phyloP scores from a whole-genome alignment of 2,797 vertebrate genomes.

The Scyliorhinus canicula region DNA sequence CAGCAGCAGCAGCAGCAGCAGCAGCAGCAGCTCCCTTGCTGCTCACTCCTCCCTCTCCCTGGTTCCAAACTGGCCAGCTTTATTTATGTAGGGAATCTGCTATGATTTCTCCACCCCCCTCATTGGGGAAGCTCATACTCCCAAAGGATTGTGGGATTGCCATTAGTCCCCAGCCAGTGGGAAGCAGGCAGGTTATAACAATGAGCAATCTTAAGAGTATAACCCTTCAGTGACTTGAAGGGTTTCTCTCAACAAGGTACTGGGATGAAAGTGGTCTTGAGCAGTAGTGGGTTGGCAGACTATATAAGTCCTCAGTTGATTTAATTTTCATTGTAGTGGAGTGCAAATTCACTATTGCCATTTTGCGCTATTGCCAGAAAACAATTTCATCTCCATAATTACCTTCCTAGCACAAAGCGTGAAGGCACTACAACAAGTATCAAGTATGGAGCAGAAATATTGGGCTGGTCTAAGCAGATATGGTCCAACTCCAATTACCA shows the following conservation, averaged over 20 bases:
- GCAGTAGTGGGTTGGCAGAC: not conserved
- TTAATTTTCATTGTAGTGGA: not conserved
- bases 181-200: no score
- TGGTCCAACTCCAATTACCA: not conserved
- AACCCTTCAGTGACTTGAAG: not conserved
- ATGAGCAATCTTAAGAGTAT: no score
- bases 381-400: not conserved
- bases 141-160: no score
- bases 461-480: not conserved
- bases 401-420: not conserved
- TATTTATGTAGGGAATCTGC: no score
- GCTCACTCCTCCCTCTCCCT: no score
- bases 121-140: no score
- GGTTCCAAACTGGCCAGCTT: no score
- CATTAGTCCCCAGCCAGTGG: no score
- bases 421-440: no score
- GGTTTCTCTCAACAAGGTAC: not conserved
- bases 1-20: no score
- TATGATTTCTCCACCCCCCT: no score
- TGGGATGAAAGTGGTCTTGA: not conserved
- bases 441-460: not conserved
- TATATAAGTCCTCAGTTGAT: not conserved
- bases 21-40: no score
- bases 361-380: not conserved
- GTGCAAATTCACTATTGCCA: not conserved